A percentile compares a stretch with the other conserved stretches of the same genome.
phyloP scores from a whole-genome alignment of 2,113 vertebrate species.

The Nymphicus hollandicus region DNA sequence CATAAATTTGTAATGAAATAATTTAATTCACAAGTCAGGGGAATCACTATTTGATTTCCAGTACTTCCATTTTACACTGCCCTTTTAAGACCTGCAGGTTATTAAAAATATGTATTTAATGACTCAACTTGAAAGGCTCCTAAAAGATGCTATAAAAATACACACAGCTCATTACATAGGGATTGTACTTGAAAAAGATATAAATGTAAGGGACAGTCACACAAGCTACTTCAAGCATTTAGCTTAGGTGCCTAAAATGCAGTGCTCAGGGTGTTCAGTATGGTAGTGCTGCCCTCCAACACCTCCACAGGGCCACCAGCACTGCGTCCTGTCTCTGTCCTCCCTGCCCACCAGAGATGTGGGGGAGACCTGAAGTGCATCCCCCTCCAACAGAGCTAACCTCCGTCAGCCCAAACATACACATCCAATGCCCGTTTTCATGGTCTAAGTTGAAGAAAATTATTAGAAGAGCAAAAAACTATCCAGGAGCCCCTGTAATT shows the following conservation, averaged over 20 bases:
- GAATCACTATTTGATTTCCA: constrained; percentile 24
- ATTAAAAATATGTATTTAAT: constrained; percentile 39
- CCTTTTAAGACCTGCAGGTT: not conserved
- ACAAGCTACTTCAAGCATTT: not conserved
- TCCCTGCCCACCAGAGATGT: not conserved
- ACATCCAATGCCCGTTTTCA: fast-evolving
- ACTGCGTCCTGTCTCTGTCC: not conserved
- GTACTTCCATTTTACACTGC: not conserved
- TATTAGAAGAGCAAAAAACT: not conserved
- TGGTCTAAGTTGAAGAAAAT: not conserved
- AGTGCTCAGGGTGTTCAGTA: not conserved
- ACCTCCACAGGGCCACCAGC: not conserved
- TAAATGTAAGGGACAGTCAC: not conserved
- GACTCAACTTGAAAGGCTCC: constrained; percentile 8
- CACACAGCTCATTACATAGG: not conserved
- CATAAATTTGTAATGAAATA: not conserved
- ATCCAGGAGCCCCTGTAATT: not conserved
- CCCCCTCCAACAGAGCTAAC: not conserved
- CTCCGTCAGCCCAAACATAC: not conserved
- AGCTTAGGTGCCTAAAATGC: not conserved
- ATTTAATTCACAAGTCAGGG: not conserved
- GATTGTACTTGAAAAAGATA: not conserved
- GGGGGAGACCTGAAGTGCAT: not conserved
- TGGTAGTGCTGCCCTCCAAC: not conserved
- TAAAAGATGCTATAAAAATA: constrained; percentile 30